Evolutionary conservation across 2,888 invertebrate species (phyloP).

Genomic region (Melieria crassipennis): DNA sequence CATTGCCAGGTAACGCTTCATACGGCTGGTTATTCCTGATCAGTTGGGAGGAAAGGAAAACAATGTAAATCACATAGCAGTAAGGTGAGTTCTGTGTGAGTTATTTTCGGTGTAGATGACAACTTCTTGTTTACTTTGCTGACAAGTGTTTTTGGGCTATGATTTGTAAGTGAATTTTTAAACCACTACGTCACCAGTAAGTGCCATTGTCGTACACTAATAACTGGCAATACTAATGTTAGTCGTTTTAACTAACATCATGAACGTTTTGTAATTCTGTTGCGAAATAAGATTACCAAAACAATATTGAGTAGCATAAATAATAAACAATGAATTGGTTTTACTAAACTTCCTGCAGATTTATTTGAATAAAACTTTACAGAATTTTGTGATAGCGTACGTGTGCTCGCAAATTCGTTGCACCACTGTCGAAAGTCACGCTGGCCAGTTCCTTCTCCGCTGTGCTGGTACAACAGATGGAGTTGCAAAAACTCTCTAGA

Average conservation of each 20-base stretch:
- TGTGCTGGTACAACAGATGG: not conserved
- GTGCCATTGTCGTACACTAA: too few species aligned
- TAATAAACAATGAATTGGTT: not conserved
- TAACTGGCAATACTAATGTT: too few species aligned
- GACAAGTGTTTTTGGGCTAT: too few species aligned
- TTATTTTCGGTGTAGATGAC: too few species aligned
- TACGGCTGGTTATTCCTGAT: conserved; percentile 41
- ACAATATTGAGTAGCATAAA: not conserved
- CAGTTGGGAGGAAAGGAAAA: conserved; percentile 11
- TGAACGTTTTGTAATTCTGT: not conserved
- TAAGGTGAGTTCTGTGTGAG: not conserved
- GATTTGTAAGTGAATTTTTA: too few species aligned
- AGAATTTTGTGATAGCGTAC: not conserved
- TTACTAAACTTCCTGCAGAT: not conserved
- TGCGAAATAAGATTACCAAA: not conserved
- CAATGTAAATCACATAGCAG: conserved; percentile 1
- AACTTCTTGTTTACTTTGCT: too few species aligned
- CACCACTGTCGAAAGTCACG: not conserved
- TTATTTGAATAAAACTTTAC: not conserved
- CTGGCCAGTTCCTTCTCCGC: not conserved
- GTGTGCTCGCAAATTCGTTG: not conserved
- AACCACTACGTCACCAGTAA: too few species aligned
- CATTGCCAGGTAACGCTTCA: conserved; percentile 33
- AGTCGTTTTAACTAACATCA: not conserved
- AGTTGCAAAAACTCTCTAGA: too few species aligned